phyloP scores from a whole-genome alignment of 2,797 vertebrate genomes.

The Emydoidea blandingii region DNA sequence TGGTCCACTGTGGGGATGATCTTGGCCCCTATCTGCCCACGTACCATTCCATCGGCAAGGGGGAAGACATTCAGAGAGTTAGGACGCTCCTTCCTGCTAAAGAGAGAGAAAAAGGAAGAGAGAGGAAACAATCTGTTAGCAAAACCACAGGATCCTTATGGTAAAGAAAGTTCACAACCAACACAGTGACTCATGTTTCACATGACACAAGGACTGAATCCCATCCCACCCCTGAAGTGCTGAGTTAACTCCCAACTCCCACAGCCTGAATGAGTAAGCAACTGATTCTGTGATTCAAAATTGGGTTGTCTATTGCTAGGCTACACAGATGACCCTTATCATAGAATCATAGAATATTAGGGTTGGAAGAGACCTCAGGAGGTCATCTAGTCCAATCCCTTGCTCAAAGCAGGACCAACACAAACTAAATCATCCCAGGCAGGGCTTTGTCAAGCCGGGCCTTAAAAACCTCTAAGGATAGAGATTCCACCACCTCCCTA shows the following conservation, averaged over 20 bases:
- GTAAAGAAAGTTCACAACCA: not conserved
- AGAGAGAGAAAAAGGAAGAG: slow-evolving; percentile 31
- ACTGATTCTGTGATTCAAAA: not conserved
- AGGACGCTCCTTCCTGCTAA: slow-evolving; percentile 95
- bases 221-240: not conserved
- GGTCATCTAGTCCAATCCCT: no score
- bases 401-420: no score
- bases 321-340: not conserved
- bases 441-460: no score
- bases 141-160: not conserved
- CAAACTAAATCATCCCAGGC: no score
- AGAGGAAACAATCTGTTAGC: slow-evolving; percentile 22
- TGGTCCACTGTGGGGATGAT: slow-evolving; percentile 91
- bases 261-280: not conserved
- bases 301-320: not conserved
- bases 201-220: not conserved
- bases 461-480: no score
- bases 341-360: no score
- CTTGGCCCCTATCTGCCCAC: slow-evolving; percentile 95
- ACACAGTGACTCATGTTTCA: not conserved
- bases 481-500: no score
- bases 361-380: no score
- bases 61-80: slow-evolving; percentile 96
- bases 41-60: slow-evolving; percentile 95
- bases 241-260: not conserved